A percentile compares a stretch with the other conserved stretches of the same genome.
Evolutionary conservation across 2,797 vertebrate genomes (phyloP).

Genomic region (Labeo calbasu): DNA sequence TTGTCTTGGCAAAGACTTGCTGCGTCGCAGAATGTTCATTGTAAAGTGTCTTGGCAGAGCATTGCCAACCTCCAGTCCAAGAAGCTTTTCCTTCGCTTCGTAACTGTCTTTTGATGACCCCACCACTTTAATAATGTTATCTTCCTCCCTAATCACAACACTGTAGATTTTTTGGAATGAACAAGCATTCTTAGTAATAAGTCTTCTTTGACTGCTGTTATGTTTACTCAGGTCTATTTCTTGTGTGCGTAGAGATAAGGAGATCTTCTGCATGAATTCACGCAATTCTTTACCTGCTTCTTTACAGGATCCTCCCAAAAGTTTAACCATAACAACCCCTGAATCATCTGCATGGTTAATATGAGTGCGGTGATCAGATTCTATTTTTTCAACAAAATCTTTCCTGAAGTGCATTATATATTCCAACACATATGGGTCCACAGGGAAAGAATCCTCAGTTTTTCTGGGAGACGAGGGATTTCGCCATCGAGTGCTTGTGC

Average conservation of each 20-base stretch:
- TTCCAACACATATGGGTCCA: constrained; percentile 58
- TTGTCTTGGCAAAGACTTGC: constrained; percentile 64
- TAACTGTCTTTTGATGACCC: constrained; percentile 65
- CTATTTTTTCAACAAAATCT: background rate
- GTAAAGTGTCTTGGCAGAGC: accelerated
- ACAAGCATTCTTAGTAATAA: background rate
- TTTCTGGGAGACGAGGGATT: background rate
- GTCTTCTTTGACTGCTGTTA: background rate
- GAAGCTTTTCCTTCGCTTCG: constrained; percentile 65
- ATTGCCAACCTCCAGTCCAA: constrained; percentile 5
- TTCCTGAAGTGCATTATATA: constrained; percentile 53
- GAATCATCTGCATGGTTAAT: background rate
- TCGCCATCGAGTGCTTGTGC: background rate
- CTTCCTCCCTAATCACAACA: constrained; percentile 54
- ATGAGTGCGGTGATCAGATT: background rate
- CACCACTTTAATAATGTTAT: constrained; percentile 64
- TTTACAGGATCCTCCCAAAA: constrained; percentile 46
- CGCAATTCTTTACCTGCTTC: constrained; percentile 48
- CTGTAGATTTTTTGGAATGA: background rate
- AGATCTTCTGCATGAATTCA: constrained; percentile 45
- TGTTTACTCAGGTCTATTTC: constrained; percentile 62
- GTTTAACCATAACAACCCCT: constrained; percentile 35
- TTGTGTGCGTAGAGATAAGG: constrained; percentile 60
- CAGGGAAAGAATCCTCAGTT: background rate
- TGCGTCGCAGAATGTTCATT: constrained; percentile 44